phyloP scores from a whole-genome alignment of 2,888 invertebrate species.

The Drosophila stalkeri region DNA sequence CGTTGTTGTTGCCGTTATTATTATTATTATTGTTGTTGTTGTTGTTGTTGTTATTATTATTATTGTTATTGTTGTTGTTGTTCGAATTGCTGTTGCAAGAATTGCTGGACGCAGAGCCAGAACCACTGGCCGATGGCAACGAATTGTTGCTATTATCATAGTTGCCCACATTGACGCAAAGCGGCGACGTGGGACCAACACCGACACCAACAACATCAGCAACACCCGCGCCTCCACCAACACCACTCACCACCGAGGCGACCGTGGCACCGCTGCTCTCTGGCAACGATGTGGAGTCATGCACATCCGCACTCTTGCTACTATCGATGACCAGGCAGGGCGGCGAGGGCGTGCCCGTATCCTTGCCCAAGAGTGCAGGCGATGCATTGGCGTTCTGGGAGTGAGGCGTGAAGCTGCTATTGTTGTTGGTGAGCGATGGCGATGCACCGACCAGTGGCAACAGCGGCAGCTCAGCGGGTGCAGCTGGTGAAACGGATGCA shows the following conservation, averaged over 20 bases:
- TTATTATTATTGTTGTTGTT: constrained; percentile 62
- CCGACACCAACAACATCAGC: constrained; percentile 15
- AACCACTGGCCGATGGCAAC: constrained; percentile 61
- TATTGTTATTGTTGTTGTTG: constrained; percentile 57
- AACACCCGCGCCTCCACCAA: constrained; percentile 16
- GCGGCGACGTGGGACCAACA: constrained; percentile 52
- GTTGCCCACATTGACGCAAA: constrained; percentile 71
- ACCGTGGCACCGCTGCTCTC: constrained; percentile 54
- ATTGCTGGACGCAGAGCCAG: constrained; percentile 67
- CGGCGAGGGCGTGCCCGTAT: constrained; percentile 78
- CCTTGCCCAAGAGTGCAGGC: constrained; percentile 70
- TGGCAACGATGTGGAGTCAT: constrained; percentile 78
- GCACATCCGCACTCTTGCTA: constrained; percentile 77
- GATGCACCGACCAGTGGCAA: constrained; percentile 13
- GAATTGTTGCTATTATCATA: constrained; percentile 75
- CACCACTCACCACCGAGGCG: constrained; percentile 15
- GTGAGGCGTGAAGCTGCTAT: constrained; percentile 55
- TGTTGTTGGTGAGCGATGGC: constrained; percentile 37
- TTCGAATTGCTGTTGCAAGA: constrained; percentile 70
- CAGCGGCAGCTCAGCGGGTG: constrained; percentile 15
- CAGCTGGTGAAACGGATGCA: constrained; percentile 30
- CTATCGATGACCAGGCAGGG: constrained; percentile 80
- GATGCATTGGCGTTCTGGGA: constrained; percentile 72
- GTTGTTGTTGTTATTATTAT: constrained; percentile 42
- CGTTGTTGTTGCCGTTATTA: constrained; percentile 55